These are phyloP conservation scores for Lamellibrachia luymesi DNA, from an alignment of 1,140 invertebrate species.

Conservation along the genomic window DNA sequence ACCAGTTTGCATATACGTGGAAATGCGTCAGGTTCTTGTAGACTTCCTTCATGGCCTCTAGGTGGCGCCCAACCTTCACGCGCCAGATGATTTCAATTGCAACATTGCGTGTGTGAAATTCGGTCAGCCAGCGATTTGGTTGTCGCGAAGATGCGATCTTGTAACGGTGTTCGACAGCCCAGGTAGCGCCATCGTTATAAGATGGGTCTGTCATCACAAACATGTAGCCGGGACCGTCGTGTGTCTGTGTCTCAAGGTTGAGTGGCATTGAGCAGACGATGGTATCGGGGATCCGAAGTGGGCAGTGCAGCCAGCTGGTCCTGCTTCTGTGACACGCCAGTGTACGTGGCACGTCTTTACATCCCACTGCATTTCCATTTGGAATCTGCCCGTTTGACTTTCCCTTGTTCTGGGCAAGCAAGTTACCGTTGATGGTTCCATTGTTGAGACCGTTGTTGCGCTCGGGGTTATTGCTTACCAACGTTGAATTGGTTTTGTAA, in stretches of 20 bases:
- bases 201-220: conserved; percentile 22
- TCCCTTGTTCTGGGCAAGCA: background rate
- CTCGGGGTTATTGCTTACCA: background rate
- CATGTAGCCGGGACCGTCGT: conserved; percentile 22
- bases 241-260: conserved; percentile 18
- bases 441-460: background rate
- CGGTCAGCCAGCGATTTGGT: conserved; percentile 19
- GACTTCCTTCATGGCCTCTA: conserved; percentile 15
- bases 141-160: conserved; percentile 22
- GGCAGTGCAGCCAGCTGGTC: background rate
- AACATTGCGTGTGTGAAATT: conserved; percentile 15
- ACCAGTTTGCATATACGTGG: conserved; percentile 23
- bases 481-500: background rate
- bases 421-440: background rate
- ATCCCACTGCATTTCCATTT: background rate
- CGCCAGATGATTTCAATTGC: conserved; percentile 24
- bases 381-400: background rate
- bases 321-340: background rate
- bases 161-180: conserved; percentile 23
- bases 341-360: background rate
- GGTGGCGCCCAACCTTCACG: conserved; percentile 14
- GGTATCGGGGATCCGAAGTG: background rate
- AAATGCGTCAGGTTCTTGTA: conserved; percentile 12
- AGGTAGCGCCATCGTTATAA: background rate
- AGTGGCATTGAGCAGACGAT: conserved; percentile 1